Conservation (phyloP, 1,140 invertebrate genomes). For the Neodiprion virginianus region DNA sequence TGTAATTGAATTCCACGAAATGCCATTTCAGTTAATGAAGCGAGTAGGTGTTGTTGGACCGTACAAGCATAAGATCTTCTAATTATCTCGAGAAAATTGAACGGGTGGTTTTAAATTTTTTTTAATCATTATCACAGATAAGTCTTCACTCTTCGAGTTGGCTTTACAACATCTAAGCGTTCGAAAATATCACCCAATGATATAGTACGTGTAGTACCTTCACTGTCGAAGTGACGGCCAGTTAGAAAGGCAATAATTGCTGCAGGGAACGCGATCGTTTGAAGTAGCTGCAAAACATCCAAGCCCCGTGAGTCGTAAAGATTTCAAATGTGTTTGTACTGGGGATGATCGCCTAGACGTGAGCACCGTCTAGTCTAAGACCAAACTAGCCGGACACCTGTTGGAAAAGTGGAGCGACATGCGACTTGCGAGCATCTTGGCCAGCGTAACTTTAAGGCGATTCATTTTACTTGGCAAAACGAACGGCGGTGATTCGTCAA, state of each 20-base stretch:
- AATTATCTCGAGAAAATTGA: background rate
- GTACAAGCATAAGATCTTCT: background rate
- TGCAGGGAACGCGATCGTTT: too few species aligned
- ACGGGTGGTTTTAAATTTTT: background rate
- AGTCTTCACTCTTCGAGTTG: background rate
- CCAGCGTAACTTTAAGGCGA: background rate
- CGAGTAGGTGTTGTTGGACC: background rate
- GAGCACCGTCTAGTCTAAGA: background rate
- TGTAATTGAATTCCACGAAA: background rate
- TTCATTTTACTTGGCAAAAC: background rate
- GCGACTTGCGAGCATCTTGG: background rate
- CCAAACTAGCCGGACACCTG: constrained; percentile 1
- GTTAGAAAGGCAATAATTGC: too few species aligned
- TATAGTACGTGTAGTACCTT: too few species aligned
- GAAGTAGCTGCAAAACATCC: too few species aligned
- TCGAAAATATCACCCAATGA: too few species aligned
- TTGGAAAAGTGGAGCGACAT: background rate
- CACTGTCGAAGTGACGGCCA: too few species aligned
- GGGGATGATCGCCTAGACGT: background rate
- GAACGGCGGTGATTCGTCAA: background rate
- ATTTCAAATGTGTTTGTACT: too few species aligned
- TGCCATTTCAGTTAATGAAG: background rate
- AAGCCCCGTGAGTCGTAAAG: too few species aligned
- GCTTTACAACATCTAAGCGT: too few species aligned
- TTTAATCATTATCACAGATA: background rate